Percentiles rank a stretch among this genome's conserved stretches.
Evolutionary conservation across 2,113 vertebrate species (phyloP).

Genomic region (Cyanoderma ruficeps): DNA sequence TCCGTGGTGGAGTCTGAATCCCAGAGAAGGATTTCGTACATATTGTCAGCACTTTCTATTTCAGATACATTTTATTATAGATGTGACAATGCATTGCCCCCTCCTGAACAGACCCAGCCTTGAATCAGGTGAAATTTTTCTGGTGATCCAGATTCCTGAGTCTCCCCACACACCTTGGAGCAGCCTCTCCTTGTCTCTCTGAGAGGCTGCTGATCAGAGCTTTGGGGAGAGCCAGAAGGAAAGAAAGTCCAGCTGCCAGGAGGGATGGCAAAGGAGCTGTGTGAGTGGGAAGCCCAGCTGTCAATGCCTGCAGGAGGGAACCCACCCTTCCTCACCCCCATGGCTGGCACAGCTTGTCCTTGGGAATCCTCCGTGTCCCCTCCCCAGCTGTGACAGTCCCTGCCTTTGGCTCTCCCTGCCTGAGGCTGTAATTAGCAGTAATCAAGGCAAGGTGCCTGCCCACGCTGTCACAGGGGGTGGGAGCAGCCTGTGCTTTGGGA

Average conservation of each 20-base stretch:
- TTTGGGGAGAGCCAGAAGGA: not conserved
- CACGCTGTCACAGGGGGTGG: not conserved
- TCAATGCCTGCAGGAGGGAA: not conserved
- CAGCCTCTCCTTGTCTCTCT: not conserved
- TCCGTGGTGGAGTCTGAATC: not conserved
- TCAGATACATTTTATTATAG: not conserved
- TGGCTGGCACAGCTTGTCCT: not conserved
- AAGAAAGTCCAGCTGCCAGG: not conserved
- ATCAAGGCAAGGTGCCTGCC: not conserved
- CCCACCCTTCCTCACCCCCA: not conserved
- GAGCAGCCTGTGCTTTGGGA: not conserved
- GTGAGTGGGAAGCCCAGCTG: accelerated
- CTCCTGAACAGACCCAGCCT: not conserved
- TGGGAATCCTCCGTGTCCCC: not conserved
- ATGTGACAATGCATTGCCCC: not conserved
- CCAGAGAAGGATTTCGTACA: not conserved
- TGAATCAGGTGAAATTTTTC: not conserved
- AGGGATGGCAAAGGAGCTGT: not conserved
- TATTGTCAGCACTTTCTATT: not conserved
- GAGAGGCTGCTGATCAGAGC: not conserved
- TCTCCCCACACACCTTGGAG: no score
- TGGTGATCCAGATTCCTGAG: not conserved
- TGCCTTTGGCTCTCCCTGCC: not conserved
- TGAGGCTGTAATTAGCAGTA: not conserved
- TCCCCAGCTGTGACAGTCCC: not conserved